Evolutionary conservation across 2,113 vertebrate genomes (phyloP).

Genomic region (Rana temporaria): DNA sequence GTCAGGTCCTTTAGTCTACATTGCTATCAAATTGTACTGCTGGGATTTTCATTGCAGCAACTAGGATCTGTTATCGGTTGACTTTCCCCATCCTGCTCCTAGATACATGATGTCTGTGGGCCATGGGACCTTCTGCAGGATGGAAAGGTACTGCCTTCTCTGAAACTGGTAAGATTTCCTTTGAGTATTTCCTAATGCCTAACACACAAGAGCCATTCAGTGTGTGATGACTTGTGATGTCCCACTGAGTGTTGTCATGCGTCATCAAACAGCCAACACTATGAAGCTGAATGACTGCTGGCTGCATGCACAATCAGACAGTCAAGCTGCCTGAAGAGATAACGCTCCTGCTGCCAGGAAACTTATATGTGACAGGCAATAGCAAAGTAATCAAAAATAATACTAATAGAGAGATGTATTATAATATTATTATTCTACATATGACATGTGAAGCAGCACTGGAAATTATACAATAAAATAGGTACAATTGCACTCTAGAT

Average conservation of each 20-base stretch:
- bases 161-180: conserved; percentile 10
- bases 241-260: conserved; percentile 34
- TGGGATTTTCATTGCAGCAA: not conserved
- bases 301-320: conserved; percentile 6
- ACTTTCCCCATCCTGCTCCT: not conserved
- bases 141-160: not conserved
- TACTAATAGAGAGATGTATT: not conserved
- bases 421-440: no score
- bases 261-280: conserved; percentile 27
- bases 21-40: not conserved
- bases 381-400: not conserved
- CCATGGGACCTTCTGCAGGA: not conserved
- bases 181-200: not conserved
- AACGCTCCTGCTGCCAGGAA: conserved; percentile 6
- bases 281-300: conserved; percentile 15
- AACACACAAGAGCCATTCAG: conserved; percentile 21
- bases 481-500: no score
- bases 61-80: not conserved
- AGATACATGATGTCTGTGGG: conserved; percentile 2
- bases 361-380: conserved; percentile 7
- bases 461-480: no score
- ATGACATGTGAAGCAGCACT: no score
- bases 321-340: conserved; percentile 23
- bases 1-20: no score
- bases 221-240: conserved; percentile 25